Evolutionary conservation across 2,797 vertebrate species (phyloP).

Genomic region (Falco naumanni): DNA sequence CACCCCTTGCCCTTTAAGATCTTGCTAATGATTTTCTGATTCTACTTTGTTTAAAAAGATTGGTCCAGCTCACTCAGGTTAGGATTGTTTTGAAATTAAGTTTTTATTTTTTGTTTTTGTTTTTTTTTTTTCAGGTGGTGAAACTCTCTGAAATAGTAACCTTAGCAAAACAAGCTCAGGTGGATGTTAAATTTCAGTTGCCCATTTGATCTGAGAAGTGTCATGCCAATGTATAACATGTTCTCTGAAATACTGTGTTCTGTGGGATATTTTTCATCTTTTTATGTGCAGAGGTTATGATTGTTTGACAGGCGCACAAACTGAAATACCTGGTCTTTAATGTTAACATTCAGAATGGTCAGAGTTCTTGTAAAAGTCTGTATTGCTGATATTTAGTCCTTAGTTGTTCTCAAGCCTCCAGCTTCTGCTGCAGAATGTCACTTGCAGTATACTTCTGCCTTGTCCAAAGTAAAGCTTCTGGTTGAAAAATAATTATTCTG

Average conservation of each 20-base stretch:
- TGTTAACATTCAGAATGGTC: slow-evolving; percentile 58
- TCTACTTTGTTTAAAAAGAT: not conserved
- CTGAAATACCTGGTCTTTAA: slow-evolving; percentile 62
- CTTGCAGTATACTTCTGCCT: slow-evolving; percentile 52
- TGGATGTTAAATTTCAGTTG: slow-evolving; percentile 98
- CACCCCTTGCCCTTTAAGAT: not conserved
- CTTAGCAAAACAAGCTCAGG: slow-evolving; percentile 94
- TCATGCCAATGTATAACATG: slow-evolving; percentile 30
- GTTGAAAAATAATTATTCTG: slow-evolving; percentile 62
- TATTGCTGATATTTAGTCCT: slow-evolving; percentile 46
- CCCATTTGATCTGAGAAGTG: slow-evolving; percentile 84
- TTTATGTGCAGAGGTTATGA: slow-evolving; percentile 63
- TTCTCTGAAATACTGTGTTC: slow-evolving; percentile 76
- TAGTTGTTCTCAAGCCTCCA: slow-evolving; percentile 59
- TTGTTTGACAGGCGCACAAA: slow-evolving; percentile 51
- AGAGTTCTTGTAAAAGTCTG: slow-evolving; percentile 52
- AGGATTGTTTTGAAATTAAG: not conserved
- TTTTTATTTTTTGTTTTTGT: slow-evolving; percentile 37
- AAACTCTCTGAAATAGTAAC: slow-evolving; percentile 97
- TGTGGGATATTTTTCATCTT: slow-evolving; percentile 50
- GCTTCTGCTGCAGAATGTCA: slow-evolving; percentile 67
- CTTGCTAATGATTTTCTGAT: not conserved
- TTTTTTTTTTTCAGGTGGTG: slow-evolving; percentile 86
- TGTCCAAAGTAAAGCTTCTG: slow-evolving; percentile 64
- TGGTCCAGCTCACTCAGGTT: not conserved